phyloP scores from a whole-genome alignment of 2,113 vertebrate species.

The Craseonycteris thonglongyai region DNA sequence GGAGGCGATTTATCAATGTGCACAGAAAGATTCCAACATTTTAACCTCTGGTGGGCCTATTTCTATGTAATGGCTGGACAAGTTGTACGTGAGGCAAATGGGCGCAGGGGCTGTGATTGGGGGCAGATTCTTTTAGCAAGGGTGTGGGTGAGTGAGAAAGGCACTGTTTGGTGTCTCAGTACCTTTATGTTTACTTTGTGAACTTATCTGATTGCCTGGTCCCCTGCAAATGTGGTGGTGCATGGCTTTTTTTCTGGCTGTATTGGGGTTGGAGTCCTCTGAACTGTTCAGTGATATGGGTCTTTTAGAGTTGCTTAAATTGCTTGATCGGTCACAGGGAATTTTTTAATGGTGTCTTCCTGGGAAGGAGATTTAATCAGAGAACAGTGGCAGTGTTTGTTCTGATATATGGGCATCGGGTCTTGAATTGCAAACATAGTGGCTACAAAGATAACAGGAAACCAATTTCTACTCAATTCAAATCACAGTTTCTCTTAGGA shows the following conservation, averaged over 20 bases:
- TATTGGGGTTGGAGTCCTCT: neutral
- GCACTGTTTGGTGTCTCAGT: neutral
- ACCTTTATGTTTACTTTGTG: neutral
- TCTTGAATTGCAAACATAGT: neutral
- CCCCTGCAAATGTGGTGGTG: too few species aligned
- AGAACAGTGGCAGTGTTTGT: neutral
- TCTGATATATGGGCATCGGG: neutral
- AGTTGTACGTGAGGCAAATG: neutral
- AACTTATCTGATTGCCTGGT: neutral
- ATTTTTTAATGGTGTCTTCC: neutral
- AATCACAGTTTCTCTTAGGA: neutral
- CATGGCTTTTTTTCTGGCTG: neutral
- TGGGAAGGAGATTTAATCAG: slow-evolving; percentile 34
- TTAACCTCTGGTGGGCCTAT: neutral
- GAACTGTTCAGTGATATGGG: neutral
- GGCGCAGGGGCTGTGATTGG: neutral
- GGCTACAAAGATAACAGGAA: slow-evolving; percentile 30
- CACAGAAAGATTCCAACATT: neutral
- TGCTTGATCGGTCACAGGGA: neutral
- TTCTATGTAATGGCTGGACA: neutral
- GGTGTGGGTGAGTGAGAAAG: neutral
- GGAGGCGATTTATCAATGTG: neutral
- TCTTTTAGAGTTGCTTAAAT: neutral
- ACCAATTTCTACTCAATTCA: neutral
- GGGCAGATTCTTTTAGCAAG: neutral